These are phyloP conservation scores for Celastrina argiolus DNA, from an alignment of 2,888 invertebrate species.

Conservation along the genomic window DNA sequence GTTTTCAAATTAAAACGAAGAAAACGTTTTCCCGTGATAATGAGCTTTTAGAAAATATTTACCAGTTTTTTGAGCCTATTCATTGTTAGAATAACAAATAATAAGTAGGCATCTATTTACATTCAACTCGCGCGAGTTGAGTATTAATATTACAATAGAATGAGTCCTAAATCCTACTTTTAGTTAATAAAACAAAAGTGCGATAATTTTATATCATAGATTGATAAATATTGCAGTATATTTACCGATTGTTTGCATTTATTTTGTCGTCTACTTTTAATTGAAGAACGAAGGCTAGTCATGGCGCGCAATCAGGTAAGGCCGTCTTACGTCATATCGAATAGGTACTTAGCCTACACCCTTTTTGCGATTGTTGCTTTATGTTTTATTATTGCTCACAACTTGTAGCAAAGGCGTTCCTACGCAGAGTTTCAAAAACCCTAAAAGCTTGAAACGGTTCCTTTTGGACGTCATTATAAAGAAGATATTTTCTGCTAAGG, in stretches of 20 bases:
- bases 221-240: not conserved
- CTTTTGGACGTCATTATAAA: not conserved
- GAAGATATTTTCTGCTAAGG: not conserved
- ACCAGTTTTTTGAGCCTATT: not conserved
- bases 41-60: not conserved
- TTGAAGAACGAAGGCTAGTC: constrained; percentile 9
- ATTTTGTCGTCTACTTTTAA: not conserved
- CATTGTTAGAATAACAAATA: not conserved
- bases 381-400: not conserved
- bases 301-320: constrained; percentile 10
- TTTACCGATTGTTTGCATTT: not conserved
- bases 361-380: not conserved
- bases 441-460: not conserved
- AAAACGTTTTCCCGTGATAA: not conserved
- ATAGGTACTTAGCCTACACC: constrained; percentile 15
- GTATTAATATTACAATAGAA: not conserved
- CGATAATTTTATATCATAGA: not conserved
- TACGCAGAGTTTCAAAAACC: not conserved
- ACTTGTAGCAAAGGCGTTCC: not conserved
- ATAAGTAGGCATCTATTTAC: not conserved
- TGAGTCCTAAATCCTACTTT: not conserved
- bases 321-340: constrained; percentile 14
- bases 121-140: not conserved
- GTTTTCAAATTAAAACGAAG: not conserved
- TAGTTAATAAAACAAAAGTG: not conserved